Base-by-base conservation (phyloP, 2,797 vertebrate species). In the Notolepis coatsorum region DNA sequence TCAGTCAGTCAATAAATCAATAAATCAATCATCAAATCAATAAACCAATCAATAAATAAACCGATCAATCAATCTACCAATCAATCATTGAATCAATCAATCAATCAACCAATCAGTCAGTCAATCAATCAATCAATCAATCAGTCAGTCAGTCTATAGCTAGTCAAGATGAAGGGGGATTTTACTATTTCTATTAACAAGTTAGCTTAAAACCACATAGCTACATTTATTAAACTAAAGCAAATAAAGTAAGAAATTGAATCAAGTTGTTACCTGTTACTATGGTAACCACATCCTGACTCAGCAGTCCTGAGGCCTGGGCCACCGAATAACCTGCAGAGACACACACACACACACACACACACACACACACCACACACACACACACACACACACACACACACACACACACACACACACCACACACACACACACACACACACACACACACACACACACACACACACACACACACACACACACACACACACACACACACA, bases 291-390 rank as follows among this genome's bases (percentile, higher is more conserved):
- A 79, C 30, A 0, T 80, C 65, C 45, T 45, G 52, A 38, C 90
- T 92, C 42, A 97, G 88, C 38, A 97, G 55, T 1, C 65, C 79
- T 0, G n/a, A 84, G 60, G 90, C 91, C 71, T 94, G 91, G 53
- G 90, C 88, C 0, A 94, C 80, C 0, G 96, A 89, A 64, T 98
- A 98, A 25, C 97, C 97, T 98, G 71, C 8, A 58, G 1, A 54
- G 20, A 64, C 31, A 45, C 25, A 61, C 45, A 51, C 51, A 41
- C 23, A 77, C 21, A 52, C 66, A 58, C 10, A 67, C 41, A 64
- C 23, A 59, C 43, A 68, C 50, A 53, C 10, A 50, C 12, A 7
- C 5, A 35, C 28, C 5, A 35, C 28, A 23, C 17, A 37, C 50
- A 21, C 30, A 39, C 3, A 54, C 49, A 17, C 13, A 47, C 30